These are phyloP conservation scores for Octopus bimaculoides DNA, from an alignment of 1,140 invertebrate genomes.

Conservation along the genomic window DNA sequence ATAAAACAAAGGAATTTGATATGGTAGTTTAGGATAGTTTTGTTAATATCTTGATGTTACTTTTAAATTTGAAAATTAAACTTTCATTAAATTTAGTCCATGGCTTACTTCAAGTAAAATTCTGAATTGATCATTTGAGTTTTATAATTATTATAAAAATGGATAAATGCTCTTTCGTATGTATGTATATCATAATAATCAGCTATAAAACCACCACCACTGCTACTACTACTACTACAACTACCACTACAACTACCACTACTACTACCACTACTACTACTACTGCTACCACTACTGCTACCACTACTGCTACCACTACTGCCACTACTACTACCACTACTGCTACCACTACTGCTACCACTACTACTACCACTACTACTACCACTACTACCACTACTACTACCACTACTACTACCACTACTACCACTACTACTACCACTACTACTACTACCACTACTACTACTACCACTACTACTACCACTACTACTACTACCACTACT, in stretches of 20 bases:
- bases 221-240: constrained; percentile 16
- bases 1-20: no score
- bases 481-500: no score
- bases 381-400: constrained; percentile 17
- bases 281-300: constrained; percentile 14
- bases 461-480: no score
- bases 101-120: no score
- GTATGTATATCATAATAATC: neutral
- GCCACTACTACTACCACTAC: constrained; percentile 17
- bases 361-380: constrained; percentile 18
- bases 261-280: constrained; percentile 18
- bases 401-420: constrained; percentile 15
- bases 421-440: constrained; percentile 7
- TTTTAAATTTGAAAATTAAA: no score
- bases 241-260: constrained; percentile 18
- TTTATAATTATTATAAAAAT: no score
- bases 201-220: neutral
- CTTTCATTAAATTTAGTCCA: no score
- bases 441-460: no score
- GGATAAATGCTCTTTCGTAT: neutral
- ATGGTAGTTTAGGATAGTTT: no score
- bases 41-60: no score
- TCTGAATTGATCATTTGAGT: no score
- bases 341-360: constrained; percentile 12
- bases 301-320: constrained; percentile 14